phyloP scores from a whole-genome alignment of 2,113 vertebrate species.

The Malurus melanocephalus region DNA sequence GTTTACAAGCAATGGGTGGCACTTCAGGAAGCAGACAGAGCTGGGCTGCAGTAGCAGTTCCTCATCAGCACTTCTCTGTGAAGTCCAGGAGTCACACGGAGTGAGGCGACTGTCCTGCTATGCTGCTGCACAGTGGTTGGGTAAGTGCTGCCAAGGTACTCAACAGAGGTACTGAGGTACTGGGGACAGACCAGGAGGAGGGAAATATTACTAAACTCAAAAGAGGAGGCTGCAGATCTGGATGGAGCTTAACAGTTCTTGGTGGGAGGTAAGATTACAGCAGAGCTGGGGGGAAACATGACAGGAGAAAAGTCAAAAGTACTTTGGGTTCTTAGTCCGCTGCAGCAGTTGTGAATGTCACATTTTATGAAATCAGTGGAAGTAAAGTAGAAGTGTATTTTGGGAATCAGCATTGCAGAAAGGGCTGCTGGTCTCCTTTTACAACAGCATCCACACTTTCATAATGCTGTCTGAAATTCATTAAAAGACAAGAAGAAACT shows the following conservation, averaged over 20 bases:
- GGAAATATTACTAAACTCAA: neutral
- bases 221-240: neutral
- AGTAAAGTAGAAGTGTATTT: neutral
- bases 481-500: neutral
- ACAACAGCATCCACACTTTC: neutral
- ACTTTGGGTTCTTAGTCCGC: neutral
- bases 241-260: neutral
- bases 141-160: neutral
- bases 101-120: fast-evolving
- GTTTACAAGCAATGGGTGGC: neutral
- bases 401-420: neutral
- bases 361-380: neutral
- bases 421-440: neutral
- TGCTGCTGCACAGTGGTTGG: neutral
- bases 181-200: neutral
- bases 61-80: neutral
- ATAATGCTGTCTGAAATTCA: neutral
- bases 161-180: neutral
- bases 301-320: neutral
- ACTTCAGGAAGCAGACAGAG: neutral
- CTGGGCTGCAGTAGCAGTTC: neutral
- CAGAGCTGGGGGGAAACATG: neutral
- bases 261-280: neutral
- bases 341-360: neutral
- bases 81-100: neutral